Conservation (phyloP, 2,888 invertebrate species). For the Agrochola circellaris region DNA sequence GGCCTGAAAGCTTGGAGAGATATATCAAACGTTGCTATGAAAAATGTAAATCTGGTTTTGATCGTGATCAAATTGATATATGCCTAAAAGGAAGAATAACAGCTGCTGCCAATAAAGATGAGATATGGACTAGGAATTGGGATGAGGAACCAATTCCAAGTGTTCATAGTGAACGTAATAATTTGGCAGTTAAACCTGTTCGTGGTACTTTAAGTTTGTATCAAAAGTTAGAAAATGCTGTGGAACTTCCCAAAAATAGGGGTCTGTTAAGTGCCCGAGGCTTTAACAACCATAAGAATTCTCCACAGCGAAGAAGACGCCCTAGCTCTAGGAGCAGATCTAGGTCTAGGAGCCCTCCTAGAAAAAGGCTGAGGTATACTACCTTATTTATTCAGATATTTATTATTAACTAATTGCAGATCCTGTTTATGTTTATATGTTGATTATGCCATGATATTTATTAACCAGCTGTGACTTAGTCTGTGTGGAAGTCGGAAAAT, state of each 20-base stretch:
- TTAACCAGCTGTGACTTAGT: too few relatives aligned
- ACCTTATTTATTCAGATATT: background rate
- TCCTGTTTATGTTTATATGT: background rate
- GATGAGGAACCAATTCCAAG: slow-evolving; percentile 97
- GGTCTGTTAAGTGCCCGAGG: slow-evolving; percentile 72
- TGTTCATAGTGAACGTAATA: slow-evolving; percentile 94
- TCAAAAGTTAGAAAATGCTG: slow-evolving; percentile 88
- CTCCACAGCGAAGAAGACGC: slow-evolving; percentile 82
- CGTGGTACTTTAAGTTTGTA: slow-evolving; percentile 90
- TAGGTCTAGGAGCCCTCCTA: slow-evolving; percentile 87
- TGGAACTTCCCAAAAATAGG: slow-evolving; percentile 75
- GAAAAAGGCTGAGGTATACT: slow-evolving; percentile 86
- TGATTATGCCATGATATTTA: background rate
- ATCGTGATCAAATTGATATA: slow-evolving; percentile 98
- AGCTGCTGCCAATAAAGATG: slow-evolving; percentile 96
- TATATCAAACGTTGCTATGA: slow-evolving; percentile 98
- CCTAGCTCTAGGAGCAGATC: slow-evolving; percentile 83
- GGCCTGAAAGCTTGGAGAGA: slow-evolving; percentile 95
- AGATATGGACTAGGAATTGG: slow-evolving; percentile 98
- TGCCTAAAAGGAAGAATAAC: slow-evolving; percentile 98
- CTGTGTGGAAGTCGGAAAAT: background rate
- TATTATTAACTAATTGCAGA: background rate
- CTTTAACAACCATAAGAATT: slow-evolving; percentile 77
- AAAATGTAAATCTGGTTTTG: slow-evolving; percentile 96
- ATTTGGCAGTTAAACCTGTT: slow-evolving; percentile 91